Evolutionary conservation across 2,888 invertebrate species (phyloP).

Genomic region (Dicyrtoma fusca): DNA sequence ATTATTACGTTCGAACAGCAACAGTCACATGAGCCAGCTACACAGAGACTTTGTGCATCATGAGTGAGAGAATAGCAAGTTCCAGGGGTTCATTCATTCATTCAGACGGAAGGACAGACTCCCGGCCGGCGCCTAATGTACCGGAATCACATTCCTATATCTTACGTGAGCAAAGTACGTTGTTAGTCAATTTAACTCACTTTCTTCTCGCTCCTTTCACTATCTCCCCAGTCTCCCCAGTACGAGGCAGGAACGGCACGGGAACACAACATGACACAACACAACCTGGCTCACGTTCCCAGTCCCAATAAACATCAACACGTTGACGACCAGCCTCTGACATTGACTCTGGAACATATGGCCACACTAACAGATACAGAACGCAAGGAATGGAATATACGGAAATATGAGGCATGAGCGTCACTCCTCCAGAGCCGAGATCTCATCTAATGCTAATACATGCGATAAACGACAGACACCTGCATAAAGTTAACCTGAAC

Average conservation of each 20-base stretch:
- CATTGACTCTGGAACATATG: too few species aligned
- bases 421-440: too few species aligned
- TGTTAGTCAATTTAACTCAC: slow-evolving; percentile 25
- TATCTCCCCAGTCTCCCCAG: background rate
- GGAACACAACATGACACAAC: background rate
- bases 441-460: too few species aligned
- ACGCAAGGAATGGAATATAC: too few species aligned
- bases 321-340: too few species aligned
- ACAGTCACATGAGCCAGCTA: too few species aligned
- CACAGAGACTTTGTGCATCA: slow-evolving; percentile 15
- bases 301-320: background rate
- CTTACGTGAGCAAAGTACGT: slow-evolving; percentile 15
- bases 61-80: slow-evolving; percentile 14
- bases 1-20: background rate
- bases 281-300: background rate
- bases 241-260: background rate
- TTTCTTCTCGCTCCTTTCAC: slow-evolving; percentile 4
- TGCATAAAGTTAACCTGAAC: too few species aligned
- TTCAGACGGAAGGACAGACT: slow-evolving; percentile 25
- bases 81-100: slow-evolving; percentile 23
- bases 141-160: slow-evolving; percentile 25
- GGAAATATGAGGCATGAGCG: too few species aligned
- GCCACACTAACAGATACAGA: too few species aligned
- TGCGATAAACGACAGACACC: too few species aligned
- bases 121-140: slow-evolving; percentile 16